Evolutionary conservation across 2,888 invertebrate species (phyloP).

Genomic region (Eristalis pertinax): DNA sequence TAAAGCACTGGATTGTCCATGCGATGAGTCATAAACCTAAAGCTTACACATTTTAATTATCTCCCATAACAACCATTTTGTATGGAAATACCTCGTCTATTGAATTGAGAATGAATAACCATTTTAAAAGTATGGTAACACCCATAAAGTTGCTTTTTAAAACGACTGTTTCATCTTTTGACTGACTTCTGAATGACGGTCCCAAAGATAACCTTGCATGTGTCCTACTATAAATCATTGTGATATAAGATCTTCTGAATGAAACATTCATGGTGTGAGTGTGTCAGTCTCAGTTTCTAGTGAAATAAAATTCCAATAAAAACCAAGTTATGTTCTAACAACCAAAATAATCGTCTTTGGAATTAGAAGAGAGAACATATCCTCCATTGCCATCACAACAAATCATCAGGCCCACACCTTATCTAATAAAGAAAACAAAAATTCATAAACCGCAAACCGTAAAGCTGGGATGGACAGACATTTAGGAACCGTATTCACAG

Average conservation of each 20-base stretch:
- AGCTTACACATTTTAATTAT: too few species aligned
- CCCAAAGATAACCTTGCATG: not conserved
- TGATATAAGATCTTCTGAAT: not conserved
- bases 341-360: not conserved
- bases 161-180: not conserved
- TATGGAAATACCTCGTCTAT: too few species aligned
- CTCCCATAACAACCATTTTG: too few species aligned
- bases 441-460: not conserved
- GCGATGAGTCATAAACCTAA: too few species aligned
- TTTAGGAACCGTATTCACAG: not conserved
- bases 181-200: not conserved
- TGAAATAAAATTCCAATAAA: not conserved
- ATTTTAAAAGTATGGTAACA: not conserved
- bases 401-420: conserved; percentile 8
- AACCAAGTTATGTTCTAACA: not conserved
- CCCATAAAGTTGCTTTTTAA: not conserved
- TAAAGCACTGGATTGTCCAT: too few species aligned
- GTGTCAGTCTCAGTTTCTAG: not conserved
- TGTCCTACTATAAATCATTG: not conserved
- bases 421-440: not conserved
- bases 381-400: not conserved
- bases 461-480: not conserved
- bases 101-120: not conserved
- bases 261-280: not conserved
- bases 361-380: not conserved